Evolutionary conservation across 2,888 invertebrate genomes (phyloP), one percentile per base, ranked within the genome.

Genomic region (Phaedon cochleariae): DNA sequence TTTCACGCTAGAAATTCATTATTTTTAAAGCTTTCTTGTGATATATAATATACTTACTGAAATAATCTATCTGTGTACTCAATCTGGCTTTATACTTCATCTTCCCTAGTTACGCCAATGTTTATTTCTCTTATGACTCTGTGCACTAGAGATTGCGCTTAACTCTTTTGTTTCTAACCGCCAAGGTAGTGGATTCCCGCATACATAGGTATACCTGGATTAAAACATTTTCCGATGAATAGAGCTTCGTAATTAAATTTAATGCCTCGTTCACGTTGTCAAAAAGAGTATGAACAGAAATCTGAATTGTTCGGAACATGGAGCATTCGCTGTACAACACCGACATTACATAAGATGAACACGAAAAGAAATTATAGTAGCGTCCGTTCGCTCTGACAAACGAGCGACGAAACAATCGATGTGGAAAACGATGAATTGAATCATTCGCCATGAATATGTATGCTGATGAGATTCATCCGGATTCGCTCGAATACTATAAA

Each of bases 241-340:
- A 64, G 48, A 64, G 64, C 52, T 46, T 53, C 53, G 59, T 49
- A n/a, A n/a, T n/a, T n/a, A n/a, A 59, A 64, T 64, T 59, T 48
- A 64, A 64, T 64, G 59, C 59, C 54, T 54, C 48, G 59, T 49
- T 29, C 64, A 59, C 59, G 59, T 49, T 29, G 64, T 54, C 54
- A 37, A 58, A 64, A 64, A 52, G 59, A 64, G 59, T 64, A 53
- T 45, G 34, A 59, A 59, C 53, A 52, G 59, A 59, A 64, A 59
- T 59, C 51, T 51, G 59, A 64, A 64, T 64, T 53, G 63, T 59
- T 63, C 51, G 63, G 58, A 63, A 63, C 52, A 63, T 63, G 63
- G 52, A 58, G 52, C 51, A 58, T 46, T 58, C 49, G 41, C 29
- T 58, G 63, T 59, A 59, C 52, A 41, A 64, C 45, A 53, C 45